phyloP scores from a whole-genome alignment of 2,888 invertebrate genomes.

The Fissipunctia ypsillon region DNA sequence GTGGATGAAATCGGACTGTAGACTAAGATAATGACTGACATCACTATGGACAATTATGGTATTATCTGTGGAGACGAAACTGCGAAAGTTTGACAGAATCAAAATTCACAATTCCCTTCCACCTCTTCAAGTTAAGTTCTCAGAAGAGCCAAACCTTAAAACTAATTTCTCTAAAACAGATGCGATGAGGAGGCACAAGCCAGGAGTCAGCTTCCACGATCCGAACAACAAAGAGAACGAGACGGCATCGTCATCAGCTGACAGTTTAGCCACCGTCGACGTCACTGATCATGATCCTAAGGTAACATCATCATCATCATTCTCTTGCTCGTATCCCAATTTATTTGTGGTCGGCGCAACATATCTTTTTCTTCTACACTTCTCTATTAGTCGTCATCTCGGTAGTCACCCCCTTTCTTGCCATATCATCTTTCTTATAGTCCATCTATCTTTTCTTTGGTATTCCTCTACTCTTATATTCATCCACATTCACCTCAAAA shows the following conservation, averaged over 20 bases:
- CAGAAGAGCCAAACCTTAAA: not conserved
- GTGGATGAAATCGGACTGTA: not conserved
- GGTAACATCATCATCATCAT: conserved; percentile 60
- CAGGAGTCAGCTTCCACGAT: conserved; percentile 92
- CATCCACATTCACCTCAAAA: no score
- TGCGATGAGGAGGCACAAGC: conserved; percentile 91
- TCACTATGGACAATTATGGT: not conserved
- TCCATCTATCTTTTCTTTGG: no score
- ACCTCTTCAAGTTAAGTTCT: not conserved
- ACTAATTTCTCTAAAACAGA: conserved; percentile 69
- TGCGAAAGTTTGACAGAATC: not conserved
- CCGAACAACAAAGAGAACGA: conserved; percentile 81
- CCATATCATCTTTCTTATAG: no score
- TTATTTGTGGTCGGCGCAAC: no score
- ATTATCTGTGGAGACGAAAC: not conserved
- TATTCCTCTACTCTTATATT: no score
- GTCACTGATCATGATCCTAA: conserved; percentile 87
- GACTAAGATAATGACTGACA: not conserved
- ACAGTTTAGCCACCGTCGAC: conserved; percentile 77
- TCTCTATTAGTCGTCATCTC: no score
- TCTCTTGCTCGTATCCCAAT: no score
- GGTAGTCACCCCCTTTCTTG: no score
- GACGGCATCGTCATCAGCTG: conserved; percentile 75
- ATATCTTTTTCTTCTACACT: no score
- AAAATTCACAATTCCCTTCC: no score